These are phyloP conservation scores for Acholoe squamosa DNA, from an alignment of 2,888 invertebrate genomes.

Conservation along the genomic window DNA sequence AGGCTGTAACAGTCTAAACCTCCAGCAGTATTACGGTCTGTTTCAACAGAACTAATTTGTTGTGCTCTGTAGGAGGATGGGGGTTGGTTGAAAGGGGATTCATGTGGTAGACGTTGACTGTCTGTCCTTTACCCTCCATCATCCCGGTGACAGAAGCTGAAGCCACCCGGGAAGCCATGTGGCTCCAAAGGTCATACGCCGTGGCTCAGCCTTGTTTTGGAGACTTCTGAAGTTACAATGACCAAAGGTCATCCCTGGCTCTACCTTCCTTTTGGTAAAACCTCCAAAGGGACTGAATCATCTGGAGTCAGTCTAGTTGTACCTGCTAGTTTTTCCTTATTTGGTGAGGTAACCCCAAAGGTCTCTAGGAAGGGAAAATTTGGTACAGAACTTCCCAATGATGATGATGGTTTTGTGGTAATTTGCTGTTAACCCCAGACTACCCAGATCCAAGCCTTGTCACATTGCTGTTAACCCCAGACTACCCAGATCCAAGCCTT, in stretches of 20 bases:
- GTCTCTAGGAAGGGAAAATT: background rate
- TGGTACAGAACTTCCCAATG: too few relatives aligned
- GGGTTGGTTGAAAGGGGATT: background rate
- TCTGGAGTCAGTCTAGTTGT: background rate
- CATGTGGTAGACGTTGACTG: background rate
- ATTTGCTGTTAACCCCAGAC: too few relatives aligned
- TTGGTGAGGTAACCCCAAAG: background rate
- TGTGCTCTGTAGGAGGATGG: too few relatives aligned
- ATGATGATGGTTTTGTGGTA: too few relatives aligned
- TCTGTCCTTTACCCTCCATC: background rate
- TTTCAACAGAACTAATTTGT: too few relatives aligned
- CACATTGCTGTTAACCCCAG: too few relatives aligned
- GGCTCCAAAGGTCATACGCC: background rate
- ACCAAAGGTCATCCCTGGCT: conserved; percentile 7
- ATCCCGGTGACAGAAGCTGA: background rate
- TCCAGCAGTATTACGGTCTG: too few relatives aligned
- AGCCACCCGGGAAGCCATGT: background rate
- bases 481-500: too few relatives aligned
- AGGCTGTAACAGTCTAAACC: too few relatives aligned
- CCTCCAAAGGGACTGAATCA: background rate
- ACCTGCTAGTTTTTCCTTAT: background rate
- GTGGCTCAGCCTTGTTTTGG: background rate
- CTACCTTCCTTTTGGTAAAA: background rate
- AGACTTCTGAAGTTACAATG: background rate
- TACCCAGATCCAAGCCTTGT: too few relatives aligned